A percentile compares a stretch with the other conserved stretches of the same genome.
Conservation (phyloP, 2,797 vertebrate genomes). For the Hypotaenidia okinawae region DNA sequence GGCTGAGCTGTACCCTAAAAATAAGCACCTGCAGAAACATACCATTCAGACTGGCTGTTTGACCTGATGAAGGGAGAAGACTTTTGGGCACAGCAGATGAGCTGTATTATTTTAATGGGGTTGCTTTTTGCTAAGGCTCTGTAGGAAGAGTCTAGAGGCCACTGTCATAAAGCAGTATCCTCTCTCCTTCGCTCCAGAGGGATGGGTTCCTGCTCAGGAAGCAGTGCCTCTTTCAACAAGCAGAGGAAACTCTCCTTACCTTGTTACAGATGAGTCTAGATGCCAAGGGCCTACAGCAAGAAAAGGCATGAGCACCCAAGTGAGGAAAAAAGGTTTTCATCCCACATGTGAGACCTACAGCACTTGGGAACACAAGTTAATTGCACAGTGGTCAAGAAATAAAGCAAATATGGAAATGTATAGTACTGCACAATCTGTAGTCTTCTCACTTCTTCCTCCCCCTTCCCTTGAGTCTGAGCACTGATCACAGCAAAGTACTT, state of each 20-base stretch:
- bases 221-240: background rate
- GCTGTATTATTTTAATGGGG: background rate
- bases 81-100: background rate
- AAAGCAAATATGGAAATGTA: slow-evolving; percentile 2
- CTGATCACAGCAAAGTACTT: slow-evolving; percentile 6
- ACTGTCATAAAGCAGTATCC: background rate
- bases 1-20: background rate
- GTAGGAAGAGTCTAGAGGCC: background rate
- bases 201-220: background rate
- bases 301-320: background rate
- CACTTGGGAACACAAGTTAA: background rate
- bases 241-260: background rate
- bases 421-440: background rate
- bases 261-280: background rate
- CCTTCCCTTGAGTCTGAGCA: slow-evolving; percentile 18
- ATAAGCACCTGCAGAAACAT: background rate
- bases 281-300: background rate
- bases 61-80: background rate
- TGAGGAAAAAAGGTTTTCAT: background rate
- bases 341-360: background rate
- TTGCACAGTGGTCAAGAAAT: background rate
- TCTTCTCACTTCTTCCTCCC: background rate
- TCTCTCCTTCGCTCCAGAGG: background rate
- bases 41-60: background rate
- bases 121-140: background rate